phyloP scores from a whole-genome alignment of 2,888 invertebrate species.

The Chaitophorus viminalis region DNA sequence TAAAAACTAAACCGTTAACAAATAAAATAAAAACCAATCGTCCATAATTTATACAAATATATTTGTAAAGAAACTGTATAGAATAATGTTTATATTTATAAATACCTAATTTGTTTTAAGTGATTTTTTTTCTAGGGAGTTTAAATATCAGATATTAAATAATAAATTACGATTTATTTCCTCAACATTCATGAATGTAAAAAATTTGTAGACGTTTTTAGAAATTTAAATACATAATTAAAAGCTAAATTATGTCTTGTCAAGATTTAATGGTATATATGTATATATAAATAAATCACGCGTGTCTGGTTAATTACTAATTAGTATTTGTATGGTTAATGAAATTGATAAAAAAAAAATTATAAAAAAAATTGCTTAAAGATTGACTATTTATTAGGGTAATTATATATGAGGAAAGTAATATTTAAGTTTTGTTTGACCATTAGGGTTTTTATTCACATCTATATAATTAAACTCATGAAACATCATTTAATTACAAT shows the following conservation, averaged over 20 bases:
- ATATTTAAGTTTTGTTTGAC: constrained; percentile 58
- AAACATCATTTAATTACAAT: constrained; percentile 34
- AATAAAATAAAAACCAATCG: constrained; percentile 34
- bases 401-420: constrained; percentile 53
- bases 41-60: constrained; percentile 47
- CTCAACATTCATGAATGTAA: constrained; percentile 55
- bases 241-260: constrained; percentile 48
- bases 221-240: constrained; percentile 45
- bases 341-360: constrained; percentile 36
- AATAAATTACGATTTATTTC: constrained; percentile 60
- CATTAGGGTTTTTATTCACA: constrained; percentile 59
- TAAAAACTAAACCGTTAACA: not conserved
- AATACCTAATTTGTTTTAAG: constrained; percentile 60
- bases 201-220: constrained; percentile 48
- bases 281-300: constrained; percentile 60
- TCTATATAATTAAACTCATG: constrained; percentile 24
- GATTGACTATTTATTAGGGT: constrained; percentile 59
- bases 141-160: constrained; percentile 30
- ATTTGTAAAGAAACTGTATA: constrained; percentile 58
- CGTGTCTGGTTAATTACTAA: constrained; percentile 55
- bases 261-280: constrained; percentile 44
- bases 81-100: constrained; percentile 60
- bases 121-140: constrained; percentile 49
- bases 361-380: constrained; percentile 56
- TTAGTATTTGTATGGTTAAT: constrained; percentile 54